Percentiles rank a stretch among this genome's conserved stretches.
phyloP scores from a whole-genome alignment of 2,113 vertebrate genomes.

The Balaeniceps rex region DNA sequence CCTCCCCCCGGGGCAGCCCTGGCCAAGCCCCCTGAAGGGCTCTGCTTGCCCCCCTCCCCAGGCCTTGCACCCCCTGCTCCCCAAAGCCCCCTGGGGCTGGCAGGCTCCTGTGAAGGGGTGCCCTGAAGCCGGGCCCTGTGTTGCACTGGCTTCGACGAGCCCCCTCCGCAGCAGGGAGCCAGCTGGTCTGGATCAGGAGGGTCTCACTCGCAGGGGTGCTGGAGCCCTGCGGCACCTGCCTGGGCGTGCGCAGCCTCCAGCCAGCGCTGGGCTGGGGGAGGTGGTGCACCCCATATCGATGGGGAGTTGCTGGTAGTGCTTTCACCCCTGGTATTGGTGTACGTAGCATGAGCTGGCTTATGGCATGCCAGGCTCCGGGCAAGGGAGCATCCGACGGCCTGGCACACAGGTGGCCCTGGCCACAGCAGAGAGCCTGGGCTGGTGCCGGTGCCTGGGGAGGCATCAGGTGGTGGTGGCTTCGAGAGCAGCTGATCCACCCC shows the following conservation, averaged over 20 bases:
- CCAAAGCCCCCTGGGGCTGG: neutral
- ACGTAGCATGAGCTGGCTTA: rapidly evolving
- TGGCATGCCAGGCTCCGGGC: neutral
- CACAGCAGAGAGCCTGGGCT: neutral
- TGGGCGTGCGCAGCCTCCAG: neutral
- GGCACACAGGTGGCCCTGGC: rapidly evolving
- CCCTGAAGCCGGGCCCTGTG: neutral
- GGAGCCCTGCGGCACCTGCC: neutral
- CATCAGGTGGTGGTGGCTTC: rapidly evolving
- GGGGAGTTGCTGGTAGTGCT: neutral
- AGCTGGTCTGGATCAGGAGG: rapidly evolving
- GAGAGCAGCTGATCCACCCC: rapidly evolving
- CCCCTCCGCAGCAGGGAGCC: neutral
- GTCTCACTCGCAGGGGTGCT: no score
- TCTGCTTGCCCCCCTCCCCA: neutral
- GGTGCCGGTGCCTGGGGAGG: neutral
- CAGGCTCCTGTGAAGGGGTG: neutral
- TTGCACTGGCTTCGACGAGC: neutral
- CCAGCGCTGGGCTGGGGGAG: neutral
- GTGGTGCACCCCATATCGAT: rapidly evolving
- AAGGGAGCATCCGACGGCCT: rapidly evolving
- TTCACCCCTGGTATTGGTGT: rapidly evolving
- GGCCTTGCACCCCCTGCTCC: neutral
- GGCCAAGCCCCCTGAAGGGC: neutral
- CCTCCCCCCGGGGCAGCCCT: neutral